Evolutionary conservation across 2,888 invertebrate genomes (phyloP), one percentile per base, ranked within the genome.

Genomic region (Stramonita haemastoma): DNA sequence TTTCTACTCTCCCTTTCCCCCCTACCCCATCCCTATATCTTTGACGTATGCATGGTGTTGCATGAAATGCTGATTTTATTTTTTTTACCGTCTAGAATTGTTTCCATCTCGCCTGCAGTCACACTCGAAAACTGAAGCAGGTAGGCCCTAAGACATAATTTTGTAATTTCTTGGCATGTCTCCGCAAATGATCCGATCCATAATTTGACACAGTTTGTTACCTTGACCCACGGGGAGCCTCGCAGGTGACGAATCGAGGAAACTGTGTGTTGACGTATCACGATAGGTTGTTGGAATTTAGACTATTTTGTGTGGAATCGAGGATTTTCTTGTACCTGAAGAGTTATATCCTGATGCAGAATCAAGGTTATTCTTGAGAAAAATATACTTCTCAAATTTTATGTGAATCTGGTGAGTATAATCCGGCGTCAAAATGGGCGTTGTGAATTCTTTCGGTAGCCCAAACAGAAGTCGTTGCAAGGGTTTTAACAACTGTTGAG

Each of bases 151-250:
- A 73, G 73, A 73, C n/a, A n/a, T n/a, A 73, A n/a, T n/a, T 29
- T 73, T 73, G 11, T 73, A 79, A 32, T 36, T 79, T 79, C 46
- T 36, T 57, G 29, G n/a, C n/a, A 46, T 85, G n/a, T 56, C 46
- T 85, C 56, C 85, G 85, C 29, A 46, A 57, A 85, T 29, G 83
- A 83, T 46, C 83, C 83, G 85, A 85, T 85, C 85, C 85, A 60
- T 57, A 85, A 57, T 85, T 85, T 85, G 85, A 85, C 85, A 85
- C 57, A 85, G 85, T 70, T 84, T 86, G 86, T 70, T 86, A 86
- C 86, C 86, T 86, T 86, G 86, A 86, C 86, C 86, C 86, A 70
- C 86, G 34, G 60, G 34, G 26, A 86, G 70, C 36, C 66, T 36
- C 22, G 86, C 86, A 86, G 86, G 86, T 86, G 86, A 86, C 86